phyloP scores from a whole-genome alignment of 2,888 invertebrate genomes.

The Schizotus pectinicornis region DNA sequence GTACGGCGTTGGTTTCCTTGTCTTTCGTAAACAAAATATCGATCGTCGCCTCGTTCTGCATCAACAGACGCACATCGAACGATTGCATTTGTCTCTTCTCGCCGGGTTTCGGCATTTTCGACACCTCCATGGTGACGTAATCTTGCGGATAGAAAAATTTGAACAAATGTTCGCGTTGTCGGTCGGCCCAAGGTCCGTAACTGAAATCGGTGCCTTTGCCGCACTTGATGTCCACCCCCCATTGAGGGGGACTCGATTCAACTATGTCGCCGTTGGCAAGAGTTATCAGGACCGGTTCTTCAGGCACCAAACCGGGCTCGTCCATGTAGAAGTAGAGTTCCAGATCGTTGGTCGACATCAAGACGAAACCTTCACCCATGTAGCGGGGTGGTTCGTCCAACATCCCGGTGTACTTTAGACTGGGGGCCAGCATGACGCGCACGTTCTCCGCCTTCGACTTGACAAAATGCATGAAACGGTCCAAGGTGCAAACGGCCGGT shows the following conservation, averaged over 20 bases:
- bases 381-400: slow-evolving; percentile 94
- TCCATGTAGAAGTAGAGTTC: slow-evolving; percentile 98
- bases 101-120: slow-evolving; percentile 83
- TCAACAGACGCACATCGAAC: slow-evolving; percentile 90
- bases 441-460: slow-evolving; percentile 96
- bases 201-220: slow-evolving; percentile 95
- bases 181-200: slow-evolving; percentile 99
- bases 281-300: slow-evolving; percentile 87
- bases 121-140: slow-evolving; percentile 79
- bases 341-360: slow-evolving; percentile 93
- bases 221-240: slow-evolving; percentile 95
- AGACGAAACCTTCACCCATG: slow-evolving; percentile 98
- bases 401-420: slow-evolving; percentile 91
- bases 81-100: slow-evolving; percentile 87
- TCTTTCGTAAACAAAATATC: slow-evolving; percentile 96
- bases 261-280: slow-evolving; percentile 93
- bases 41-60: slow-evolving; percentile 90
- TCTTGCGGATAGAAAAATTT: slow-evolving; percentile 95
- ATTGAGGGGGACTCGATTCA: slow-evolving; percentile 91
- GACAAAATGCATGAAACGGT: slow-evolving; percentile 94
- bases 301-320: slow-evolving; percentile 87
- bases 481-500: slow-evolving; percentile 90
- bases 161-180: slow-evolving; percentile 93
- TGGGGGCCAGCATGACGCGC: slow-evolving; percentile 94
- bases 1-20: slow-evolving; percentile 94